Evolutionary conservation across 2,797 vertebrate species (phyloP).

Genomic region (Pampus argenteus): DNA sequence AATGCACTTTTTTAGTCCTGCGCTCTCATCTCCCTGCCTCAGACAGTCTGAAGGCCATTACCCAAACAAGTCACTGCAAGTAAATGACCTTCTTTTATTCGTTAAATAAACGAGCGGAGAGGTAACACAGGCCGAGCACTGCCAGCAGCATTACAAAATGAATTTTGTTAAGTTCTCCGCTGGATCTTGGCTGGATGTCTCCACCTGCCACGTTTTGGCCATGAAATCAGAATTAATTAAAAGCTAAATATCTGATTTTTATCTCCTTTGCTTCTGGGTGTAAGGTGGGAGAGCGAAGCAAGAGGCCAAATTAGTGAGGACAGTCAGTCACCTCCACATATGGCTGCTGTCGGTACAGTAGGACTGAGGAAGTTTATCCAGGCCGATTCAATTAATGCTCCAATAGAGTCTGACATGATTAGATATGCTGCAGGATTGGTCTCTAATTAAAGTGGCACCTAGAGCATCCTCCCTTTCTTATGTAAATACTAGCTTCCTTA

Average conservation of each 20-base stretch:
- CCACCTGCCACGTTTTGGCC: background rate
- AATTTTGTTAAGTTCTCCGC: slow-evolving; percentile 7
- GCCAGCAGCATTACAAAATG: slow-evolving; percentile 31
- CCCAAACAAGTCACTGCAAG: background rate
- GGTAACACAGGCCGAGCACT: background rate
- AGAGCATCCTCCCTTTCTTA: slow-evolving; percentile 12
- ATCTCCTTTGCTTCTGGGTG: slow-evolving; percentile 3
- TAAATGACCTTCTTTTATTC: slow-evolving; percentile 8
- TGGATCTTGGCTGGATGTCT: slow-evolving; percentile 12
- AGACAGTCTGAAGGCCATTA: slow-evolving; percentile 13
- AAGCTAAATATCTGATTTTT: slow-evolving; percentile 23
- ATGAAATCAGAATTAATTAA: slow-evolving; percentile 38
- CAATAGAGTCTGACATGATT: slow-evolving; percentile 35
- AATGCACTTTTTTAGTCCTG: background rate
- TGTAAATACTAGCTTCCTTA: slow-evolving; percentile 18
- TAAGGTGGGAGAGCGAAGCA: background rate
- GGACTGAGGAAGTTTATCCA: slow-evolving; percentile 22
- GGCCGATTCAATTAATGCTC: slow-evolving; percentile 46
- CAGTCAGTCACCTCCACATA: slow-evolving; percentile 29
- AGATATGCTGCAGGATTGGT: slow-evolving; percentile 36
- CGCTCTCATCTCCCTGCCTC: background rate
- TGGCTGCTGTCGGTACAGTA: slow-evolving; percentile 19
- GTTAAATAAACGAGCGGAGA: slow-evolving; percentile 21
- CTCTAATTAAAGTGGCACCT: slow-evolving; percentile 36
- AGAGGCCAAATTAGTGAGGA: slow-evolving; percentile 25